Evolutionary conservation across 2,113 vertebrate genomes (phyloP).

Genomic region (Melanocharis versteri): DNA sequence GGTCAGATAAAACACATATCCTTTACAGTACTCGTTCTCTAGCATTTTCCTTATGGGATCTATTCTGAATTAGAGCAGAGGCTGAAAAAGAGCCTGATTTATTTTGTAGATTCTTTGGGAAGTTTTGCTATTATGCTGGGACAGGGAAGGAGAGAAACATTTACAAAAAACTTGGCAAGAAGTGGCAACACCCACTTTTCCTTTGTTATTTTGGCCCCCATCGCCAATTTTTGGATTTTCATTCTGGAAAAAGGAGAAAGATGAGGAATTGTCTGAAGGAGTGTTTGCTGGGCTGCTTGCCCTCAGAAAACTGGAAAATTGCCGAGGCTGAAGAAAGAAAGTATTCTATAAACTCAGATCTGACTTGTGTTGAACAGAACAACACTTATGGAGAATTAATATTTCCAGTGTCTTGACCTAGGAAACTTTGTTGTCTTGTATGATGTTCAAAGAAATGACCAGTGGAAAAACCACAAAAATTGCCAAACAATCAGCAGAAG

Average conservation of each 20-base stretch:
- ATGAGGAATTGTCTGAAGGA: slow-evolving; percentile 43
- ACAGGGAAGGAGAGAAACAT: not conserved
- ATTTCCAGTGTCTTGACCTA: slow-evolving; percentile 19
- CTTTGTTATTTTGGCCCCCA: slow-evolving; percentile 28
- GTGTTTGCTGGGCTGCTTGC: slow-evolving; percentile 36
- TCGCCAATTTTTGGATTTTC: slow-evolving; percentile 32
- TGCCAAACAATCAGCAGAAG: not conserved
- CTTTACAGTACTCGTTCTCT: not conserved
- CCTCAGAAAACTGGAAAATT: slow-evolving; percentile 27
- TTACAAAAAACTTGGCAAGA: not conserved
- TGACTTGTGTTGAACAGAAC: slow-evolving; percentile 19
- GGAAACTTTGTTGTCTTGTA: not conserved
- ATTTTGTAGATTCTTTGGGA: not conserved
- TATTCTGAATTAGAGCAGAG: not conserved
- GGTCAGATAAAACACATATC: not conserved
- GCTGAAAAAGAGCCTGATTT: not conserved
- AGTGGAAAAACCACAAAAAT: not conserved
- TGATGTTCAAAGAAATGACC: not conserved
- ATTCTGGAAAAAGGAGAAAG: slow-evolving; percentile 35
- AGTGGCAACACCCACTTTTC: slow-evolving; percentile 9
- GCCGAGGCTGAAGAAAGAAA: not conserved
- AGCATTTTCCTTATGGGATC: not conserved
- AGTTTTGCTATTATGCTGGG: slow-evolving; percentile 4
- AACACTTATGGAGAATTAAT: not conserved
- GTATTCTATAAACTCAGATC: slow-evolving; percentile 2